phyloP scores from a whole-genome alignment of 2,797 vertebrate genomes.

The Thalassophryne amazonica region DNA sequence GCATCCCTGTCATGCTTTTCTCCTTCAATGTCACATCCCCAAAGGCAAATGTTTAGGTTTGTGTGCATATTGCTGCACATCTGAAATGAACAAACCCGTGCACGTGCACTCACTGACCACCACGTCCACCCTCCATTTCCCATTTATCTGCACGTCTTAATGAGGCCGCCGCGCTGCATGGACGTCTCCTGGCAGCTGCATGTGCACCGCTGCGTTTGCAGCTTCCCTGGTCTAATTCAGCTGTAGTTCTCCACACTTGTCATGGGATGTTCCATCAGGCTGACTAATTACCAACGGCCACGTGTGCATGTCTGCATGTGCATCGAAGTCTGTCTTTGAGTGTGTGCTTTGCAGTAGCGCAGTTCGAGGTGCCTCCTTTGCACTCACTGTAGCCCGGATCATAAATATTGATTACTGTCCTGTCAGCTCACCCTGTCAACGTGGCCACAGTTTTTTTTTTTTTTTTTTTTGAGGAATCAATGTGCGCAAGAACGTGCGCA shows the following conservation, averaged over 20 bases:
- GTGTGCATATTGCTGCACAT: slow-evolving; percentile 46
- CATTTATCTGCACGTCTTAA: slow-evolving; percentile 76
- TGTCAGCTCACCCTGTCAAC: slow-evolving; percentile 40
- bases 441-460: slow-evolving; percentile 57
- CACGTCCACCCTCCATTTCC: slow-evolving; percentile 17
- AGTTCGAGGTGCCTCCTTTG: slow-evolving; percentile 31
- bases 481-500: neutral
- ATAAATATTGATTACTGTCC: slow-evolving; percentile 55
- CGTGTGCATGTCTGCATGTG: slow-evolving; percentile 14
- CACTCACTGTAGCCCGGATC: slow-evolving; percentile 35
- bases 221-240: slow-evolving; percentile 60
- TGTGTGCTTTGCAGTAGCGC: slow-evolving; percentile 17
- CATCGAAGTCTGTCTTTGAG: slow-evolving; percentile 1
- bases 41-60: slow-evolving; percentile 19
- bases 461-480: slow-evolving; percentile 50
- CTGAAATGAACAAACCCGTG: slow-evolving; percentile 50
- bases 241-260: slow-evolving; percentile 61
- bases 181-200: slow-evolving; percentile 57
- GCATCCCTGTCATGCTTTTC: slow-evolving; percentile 22
- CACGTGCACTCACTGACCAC: slow-evolving; percentile 7
- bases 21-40: slow-evolving; percentile 18
- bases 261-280: slow-evolving; percentile 66
- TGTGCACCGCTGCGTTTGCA: slow-evolving; percentile 46
- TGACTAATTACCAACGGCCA: slow-evolving; percentile 65
- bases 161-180: slow-evolving; percentile 62